phyloP scores from a whole-genome alignment of 2,888 invertebrate genomes.

The Drosophila imparisetae region DNA sequence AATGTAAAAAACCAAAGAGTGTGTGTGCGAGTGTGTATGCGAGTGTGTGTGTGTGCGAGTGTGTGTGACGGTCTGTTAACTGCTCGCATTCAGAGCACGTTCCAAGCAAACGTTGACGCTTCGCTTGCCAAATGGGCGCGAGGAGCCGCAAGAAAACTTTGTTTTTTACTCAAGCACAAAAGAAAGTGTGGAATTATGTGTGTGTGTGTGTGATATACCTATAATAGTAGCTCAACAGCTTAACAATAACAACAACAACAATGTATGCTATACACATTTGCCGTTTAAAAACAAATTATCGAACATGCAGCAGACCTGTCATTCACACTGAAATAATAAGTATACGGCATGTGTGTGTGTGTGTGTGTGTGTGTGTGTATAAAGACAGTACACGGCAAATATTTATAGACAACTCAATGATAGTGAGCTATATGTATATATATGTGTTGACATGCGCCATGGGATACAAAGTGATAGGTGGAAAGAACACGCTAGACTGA shows the following conservation, averaged over 20 bases:
- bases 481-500: neutral
- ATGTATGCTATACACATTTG: conserved; percentile 40
- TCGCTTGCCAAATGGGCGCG: conserved; percentile 67
- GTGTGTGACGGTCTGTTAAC: conserved; percentile 48
- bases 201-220: conserved; percentile 51
- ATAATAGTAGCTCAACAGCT: conserved; percentile 59
- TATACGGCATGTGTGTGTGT: conserved; percentile 3
- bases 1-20: conserved; percentile 37
- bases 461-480: conserved; percentile 18
- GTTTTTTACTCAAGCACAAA: conserved; percentile 37
- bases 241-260: conserved; percentile 50
- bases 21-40: conserved; percentile 1
- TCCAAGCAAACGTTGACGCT: conserved; percentile 75
- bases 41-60: conserved; percentile 18
- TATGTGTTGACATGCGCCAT: conserved; percentile 38
- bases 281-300: conserved; percentile 80
- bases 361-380: conserved; percentile 7
- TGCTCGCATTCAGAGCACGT: conserved; percentile 74
- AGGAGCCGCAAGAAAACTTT: conserved; percentile 55
- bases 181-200: neutral
- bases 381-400: conserved; percentile 20
- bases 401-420: conserved; percentile 59
- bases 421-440: conserved; percentile 27
- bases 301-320: conserved; percentile 72
- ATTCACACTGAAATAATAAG: conserved; percentile 61